Base-by-base conservation (phyloP, 2,888 invertebrate species). In the Cheilosia scutellata region DNA sequence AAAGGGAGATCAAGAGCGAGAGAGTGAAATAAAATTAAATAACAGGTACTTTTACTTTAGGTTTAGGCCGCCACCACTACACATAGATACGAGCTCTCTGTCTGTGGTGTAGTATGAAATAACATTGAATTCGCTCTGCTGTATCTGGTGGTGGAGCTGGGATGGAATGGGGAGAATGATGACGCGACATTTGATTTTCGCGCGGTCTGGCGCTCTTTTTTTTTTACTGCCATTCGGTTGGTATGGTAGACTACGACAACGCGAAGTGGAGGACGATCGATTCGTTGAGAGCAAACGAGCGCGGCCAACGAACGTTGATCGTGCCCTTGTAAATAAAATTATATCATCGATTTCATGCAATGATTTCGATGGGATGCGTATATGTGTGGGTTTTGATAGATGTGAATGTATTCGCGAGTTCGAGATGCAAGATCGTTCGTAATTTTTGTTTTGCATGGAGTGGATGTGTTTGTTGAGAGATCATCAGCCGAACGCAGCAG, bases 31-130 rank as follows among this genome's bases (percentile, higher is more conserved):
- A 82, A 82, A 82, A 87, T 82, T 86, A 80, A 82, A 74, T 87
- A 87, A 87, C 87, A 87, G 87, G 87, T 87, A 87, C 87, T 87
- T 87, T 87, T 87, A 87, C 87, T 87, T 82, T 87, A 86, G 47
- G 47, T 47, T 47, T 2, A 47, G 47, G 80, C 55, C 27, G 51
- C 51, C 49, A 40, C 68, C 68, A 44, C 29, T 2, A 20, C 29
- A 60, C 68, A 58, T 27, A 47, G 29, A 53, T 40, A 72, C 72
- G 40, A 20, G 5, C 25, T 62, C 5, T 25, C 63, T 70, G 58
- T 66, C 57, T 31, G 47, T 75, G 78, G 76, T 62, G 76, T 76
- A 62, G 82, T 62, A 55, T 75, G 71, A 76, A 57, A 60, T 82
- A 82, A 82, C 86, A 86, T 86, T 86, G 82, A 86, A 86, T 82